Percentiles rank a stretch among this genome's conserved stretches.
Evolutionary conservation across 2,113 vertebrate genomes (phyloP).

Genomic region (Hepsetus odoe): DNA sequence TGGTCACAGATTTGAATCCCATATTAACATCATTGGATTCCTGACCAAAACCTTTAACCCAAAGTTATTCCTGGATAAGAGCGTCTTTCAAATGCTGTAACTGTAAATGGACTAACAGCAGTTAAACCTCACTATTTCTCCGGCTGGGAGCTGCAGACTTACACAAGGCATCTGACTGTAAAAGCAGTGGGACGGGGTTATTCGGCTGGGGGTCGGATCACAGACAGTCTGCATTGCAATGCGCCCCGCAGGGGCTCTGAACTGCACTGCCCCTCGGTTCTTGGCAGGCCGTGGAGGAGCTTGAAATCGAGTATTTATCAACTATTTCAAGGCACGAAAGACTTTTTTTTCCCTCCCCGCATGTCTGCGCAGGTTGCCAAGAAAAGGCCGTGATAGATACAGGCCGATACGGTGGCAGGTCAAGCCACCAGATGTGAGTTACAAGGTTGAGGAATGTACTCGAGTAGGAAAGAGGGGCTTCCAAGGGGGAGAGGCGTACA

Average conservation of each 20-base stretch:
- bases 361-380: slow-evolving; percentile 57
- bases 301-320: slow-evolving; percentile 63
- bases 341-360: slow-evolving; percentile 39
- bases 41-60: too few relatives aligned
- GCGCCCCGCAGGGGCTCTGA: slow-evolving; percentile 48
- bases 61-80: too few relatives aligned
- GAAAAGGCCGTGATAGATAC: slow-evolving; percentile 61
- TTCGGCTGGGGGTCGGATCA: slow-evolving; percentile 28
- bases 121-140: background rate
- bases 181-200: background rate
- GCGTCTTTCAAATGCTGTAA: too few relatives aligned
- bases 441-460: slow-evolving; percentile 21
- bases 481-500: background rate
- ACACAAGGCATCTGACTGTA: background rate
- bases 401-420: slow-evolving; percentile 51
- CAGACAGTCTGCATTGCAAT: slow-evolving; percentile 45
- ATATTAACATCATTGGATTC: too few relatives aligned
- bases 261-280: slow-evolving; percentile 53
- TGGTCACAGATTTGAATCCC: too few relatives aligned
- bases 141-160: background rate
- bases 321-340: slow-evolving; percentile 50
- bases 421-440: slow-evolving; percentile 59
- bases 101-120: too few relatives aligned
- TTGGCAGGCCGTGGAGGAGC: slow-evolving; percentile 54
- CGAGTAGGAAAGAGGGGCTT: background rate